Base-by-base conservation (phyloP, 2,113 vertebrate species). In the Pithys albifrons region DNA sequence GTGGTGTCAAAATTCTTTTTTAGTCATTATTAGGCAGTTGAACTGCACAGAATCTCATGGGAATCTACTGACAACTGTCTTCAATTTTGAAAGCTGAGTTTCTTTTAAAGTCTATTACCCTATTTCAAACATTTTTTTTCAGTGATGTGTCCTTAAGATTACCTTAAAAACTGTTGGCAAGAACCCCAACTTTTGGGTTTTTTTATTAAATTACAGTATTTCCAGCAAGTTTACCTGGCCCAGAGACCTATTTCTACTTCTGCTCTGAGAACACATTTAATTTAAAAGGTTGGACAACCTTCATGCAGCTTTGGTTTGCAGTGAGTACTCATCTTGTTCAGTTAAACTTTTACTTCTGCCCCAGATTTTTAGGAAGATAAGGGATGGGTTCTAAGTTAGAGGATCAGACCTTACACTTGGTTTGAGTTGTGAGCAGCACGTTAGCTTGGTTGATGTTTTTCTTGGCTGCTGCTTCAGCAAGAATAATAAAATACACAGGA, bases 361-460 rank as follows among this genome's bases (percentile, higher is more conserved):
- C 11, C 41, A 48, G 65, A 89, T 65, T 43, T 71, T 86, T 70
- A 35, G 43, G 51, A 58, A 72, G 61, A 59, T 72, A 64, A 17
- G 5, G 14, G 39, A 14, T 49, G 33, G 14, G 25, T 88, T 77
- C 39, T 74, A 33, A 64, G 29, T 29, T 71, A 33, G n/a, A 79
- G 55, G 25, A 90, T 91, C 65, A 89, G 20, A 58, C 8, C 7
- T 66, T 59, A 77, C 35, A 74, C 86, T 92, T 92, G 72, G 75
- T 64, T 96, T 84, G 59, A 74, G 51, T 55, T 92, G 78, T 19
- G 25, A 61, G 55, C 12, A 33, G 25, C 33, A 7, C 18, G 43
- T 49, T 28, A 61, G 8, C 59, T 89, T 80, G 55, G 37, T 67
- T 95, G 69, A 22, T 6, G 2, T 94, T 86, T 86, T 54, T 8